Conservation (phyloP, 2,113 vertebrate genomes). For the Sus scrofa region T2T-Sscrofa CM000812.6:231630001-231630500, state of each 20-base stretch:
- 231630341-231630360: not conserved
- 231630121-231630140: not conserved
- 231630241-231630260: not conserved
- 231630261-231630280: not conserved
- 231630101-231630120: not conserved
- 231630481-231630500: constrained; percentile 19
- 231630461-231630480: not conserved
- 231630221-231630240: not conserved
- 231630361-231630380: not conserved
- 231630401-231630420: constrained; percentile 15
- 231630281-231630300: not conserved
- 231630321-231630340: not conserved
- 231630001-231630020: not conserved
- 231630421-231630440: not conserved
- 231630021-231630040: not conserved
- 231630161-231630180: not conserved
- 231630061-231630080: not conserved
- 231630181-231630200: not conserved
- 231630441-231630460: not conserved
- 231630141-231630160: not conserved
- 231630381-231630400: not conserved
- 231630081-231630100: not conserved
- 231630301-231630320: not conserved
- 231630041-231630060: not conserved
- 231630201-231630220: not conserved